Conservation (phyloP, 1,140 invertebrate species). For the Drosophila gunungcola region DNA sequence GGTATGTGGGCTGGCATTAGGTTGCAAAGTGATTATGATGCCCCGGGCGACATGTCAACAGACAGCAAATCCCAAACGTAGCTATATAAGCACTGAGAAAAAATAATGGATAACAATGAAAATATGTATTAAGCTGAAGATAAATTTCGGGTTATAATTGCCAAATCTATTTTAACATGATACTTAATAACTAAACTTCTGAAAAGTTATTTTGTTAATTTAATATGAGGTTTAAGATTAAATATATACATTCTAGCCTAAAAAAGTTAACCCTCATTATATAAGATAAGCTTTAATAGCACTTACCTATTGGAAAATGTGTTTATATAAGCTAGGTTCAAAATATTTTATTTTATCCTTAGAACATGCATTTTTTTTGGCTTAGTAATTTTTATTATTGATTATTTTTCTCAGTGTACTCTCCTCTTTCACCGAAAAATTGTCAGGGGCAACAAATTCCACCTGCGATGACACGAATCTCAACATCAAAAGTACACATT, state of each 20-base stretch:
- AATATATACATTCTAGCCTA: too few relatives aligned
- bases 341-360: not conserved
- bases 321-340: not conserved
- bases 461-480: conserved; percentile 45
- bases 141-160: too few relatives aligned
- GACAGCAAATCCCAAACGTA: conserved; percentile 4
- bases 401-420: not conserved
- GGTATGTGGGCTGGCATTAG: conserved; percentile 15
- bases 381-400: not conserved
- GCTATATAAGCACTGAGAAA: not conserved
- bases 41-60: conserved; percentile 30
- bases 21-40: conserved; percentile 69
- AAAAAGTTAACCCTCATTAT: too few relatives aligned
- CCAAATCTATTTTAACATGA: too few relatives aligned
- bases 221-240: too few relatives aligned
- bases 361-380: not conserved
- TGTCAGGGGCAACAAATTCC: conserved; percentile 37
- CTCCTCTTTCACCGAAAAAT: not conserved
- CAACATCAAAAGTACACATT: conserved; percentile 38
- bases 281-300: too few relatives aligned
- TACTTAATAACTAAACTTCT: too few relatives aligned
- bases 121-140: not conserved
- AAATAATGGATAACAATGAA: not conserved
- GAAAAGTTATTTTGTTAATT: too few relatives aligned
- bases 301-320: too few relatives aligned